Conservation (phyloP, 1,140 invertebrate genomes). For the Meteorus sp. region DNA sequence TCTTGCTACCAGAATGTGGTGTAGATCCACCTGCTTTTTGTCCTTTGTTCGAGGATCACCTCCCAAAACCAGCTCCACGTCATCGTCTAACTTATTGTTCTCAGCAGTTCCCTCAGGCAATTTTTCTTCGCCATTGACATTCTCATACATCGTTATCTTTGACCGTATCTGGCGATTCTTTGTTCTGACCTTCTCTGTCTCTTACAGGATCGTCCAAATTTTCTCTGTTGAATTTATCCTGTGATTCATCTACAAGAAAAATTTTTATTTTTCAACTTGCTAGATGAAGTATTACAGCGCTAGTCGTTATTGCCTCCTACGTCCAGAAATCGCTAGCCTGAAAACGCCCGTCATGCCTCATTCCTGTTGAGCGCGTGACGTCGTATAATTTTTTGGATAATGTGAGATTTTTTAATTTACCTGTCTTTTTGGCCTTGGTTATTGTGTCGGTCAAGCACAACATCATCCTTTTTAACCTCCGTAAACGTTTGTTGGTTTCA, state of each 20-base stretch:
- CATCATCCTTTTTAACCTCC: neutral
- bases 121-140: too few species aligned
- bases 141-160: too few species aligned
- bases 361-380: neutral
- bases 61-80: too few species aligned
- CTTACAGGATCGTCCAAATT: neutral
- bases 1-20: too few species aligned
- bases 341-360: neutral
- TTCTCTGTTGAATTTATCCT: neutral
- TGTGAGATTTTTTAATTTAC: neutral
- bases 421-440: neutral
- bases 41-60: too few species aligned
- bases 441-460: neutral
- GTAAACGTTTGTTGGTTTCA: neutral
- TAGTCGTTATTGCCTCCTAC: neutral
- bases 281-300: neutral
- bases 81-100: too few species aligned
- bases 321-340: neutral
- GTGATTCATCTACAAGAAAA: neutral
- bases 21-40: too few species aligned
- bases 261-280: neutral
- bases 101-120: too few species aligned
- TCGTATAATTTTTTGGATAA: neutral
- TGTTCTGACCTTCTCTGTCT: too few species aligned
- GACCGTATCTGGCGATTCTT: too few species aligned